A percentile compares a stretch with the other conserved stretches of the same genome.
Conservation (phyloP, 1,140 invertebrate genomes). For the Rhizoglyphus robini region DNA sequence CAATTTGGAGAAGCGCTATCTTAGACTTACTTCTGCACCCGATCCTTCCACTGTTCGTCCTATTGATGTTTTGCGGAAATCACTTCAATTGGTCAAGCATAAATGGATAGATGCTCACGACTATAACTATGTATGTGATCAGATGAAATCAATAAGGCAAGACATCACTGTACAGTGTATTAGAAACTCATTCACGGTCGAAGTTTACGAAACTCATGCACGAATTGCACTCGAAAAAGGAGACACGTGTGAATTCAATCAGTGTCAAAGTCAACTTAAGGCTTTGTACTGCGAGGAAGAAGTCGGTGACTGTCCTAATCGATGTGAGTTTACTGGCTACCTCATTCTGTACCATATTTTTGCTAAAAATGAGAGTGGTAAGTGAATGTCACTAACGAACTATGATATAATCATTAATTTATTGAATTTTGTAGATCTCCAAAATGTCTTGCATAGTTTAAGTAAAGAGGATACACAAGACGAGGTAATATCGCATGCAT, state of each 20-base stretch:
- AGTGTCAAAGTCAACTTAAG: slow-evolving; percentile 93
- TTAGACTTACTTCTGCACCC: slow-evolving; percentile 81
- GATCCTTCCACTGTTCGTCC: slow-evolving; percentile 79
- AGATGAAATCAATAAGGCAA: slow-evolving; percentile 94
- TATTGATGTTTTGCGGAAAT: slow-evolving; percentile 62
- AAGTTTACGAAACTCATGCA: slow-evolving; percentile 96
- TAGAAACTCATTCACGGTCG: slow-evolving; percentile 77
- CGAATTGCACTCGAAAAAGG: slow-evolving; percentile 89
- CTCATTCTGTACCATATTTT: slow-evolving; percentile 92
- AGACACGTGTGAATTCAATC: slow-evolving; percentile 97
- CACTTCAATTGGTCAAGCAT: slow-evolving; percentile 73
- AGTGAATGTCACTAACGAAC: slow-evolving; percentile 22
- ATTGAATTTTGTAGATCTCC: slow-evolving; percentile 60
- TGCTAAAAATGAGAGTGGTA: slow-evolving; percentile 89
- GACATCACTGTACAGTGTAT: slow-evolving; percentile 96
- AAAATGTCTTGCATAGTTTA: slow-evolving; percentile 68
- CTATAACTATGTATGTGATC: slow-evolving; percentile 92
- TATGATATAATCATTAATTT: slow-evolving; percentile 10
- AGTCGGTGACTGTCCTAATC: slow-evolving; percentile 40
- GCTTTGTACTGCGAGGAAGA: slow-evolving; percentile 69
- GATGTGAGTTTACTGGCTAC: slow-evolving; percentile 84
- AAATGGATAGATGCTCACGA: slow-evolving; percentile 77
- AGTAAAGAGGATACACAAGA: slow-evolving; percentile 60
- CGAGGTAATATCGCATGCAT: slow-evolving; percentile 67
- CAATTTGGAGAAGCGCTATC: slow-evolving; percentile 84